Evolutionary conservation across 2,113 vertebrate genomes (phyloP), one percentile per base, ranked within the genome.

Genomic region (Alethe diademata): DNA sequence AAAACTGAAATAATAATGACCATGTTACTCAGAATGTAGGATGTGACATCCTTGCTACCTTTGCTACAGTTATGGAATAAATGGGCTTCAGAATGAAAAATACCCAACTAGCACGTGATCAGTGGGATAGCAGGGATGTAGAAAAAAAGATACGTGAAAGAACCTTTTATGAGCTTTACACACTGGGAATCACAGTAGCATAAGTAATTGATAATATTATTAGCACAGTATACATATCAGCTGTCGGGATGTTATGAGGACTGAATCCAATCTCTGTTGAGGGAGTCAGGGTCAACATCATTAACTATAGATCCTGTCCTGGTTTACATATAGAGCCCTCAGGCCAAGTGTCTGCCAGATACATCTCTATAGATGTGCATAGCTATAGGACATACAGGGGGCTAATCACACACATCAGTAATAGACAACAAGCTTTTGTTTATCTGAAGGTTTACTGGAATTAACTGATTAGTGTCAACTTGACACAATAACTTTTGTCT

Each of bases 241-340:
- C 98, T 99, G 98, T 98, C 98, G 97, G 98, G 98, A 98, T 98
- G 98, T 99, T 99, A 99, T 98, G 99, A 99, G 98, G 98, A 98
- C 98, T 99, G 98, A 99, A 99, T 99, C 98, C 98, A 98, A 97
- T 98, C 98, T 98, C 98, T 99, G 98, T 98, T 98, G 99, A 98
- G 98, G 98, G 99, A 99, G 98, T 98, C 98, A 98, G 98, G 99
- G 99, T 99, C 99, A 99, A 99, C 99, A 98, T 99, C 99, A 99
- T 99, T 99, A 99, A 99, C 98, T 99, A 98, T 97, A 98, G 97
- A 98, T 98, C 97, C 97, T 98, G 98, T 98, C 95, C 98, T 85
- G 61, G 97, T 98, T 98, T 98, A 97, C 96, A 97, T 97, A 98
- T 98, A 98, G 98, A 98, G 96, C 98, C 99, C 98, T 98, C 97